A percentile compares a stretch with the other conserved stretches of the same genome.
Conservation (phyloP, 1,140 invertebrate species). For the Agraylea sexmaculata region DNA sequence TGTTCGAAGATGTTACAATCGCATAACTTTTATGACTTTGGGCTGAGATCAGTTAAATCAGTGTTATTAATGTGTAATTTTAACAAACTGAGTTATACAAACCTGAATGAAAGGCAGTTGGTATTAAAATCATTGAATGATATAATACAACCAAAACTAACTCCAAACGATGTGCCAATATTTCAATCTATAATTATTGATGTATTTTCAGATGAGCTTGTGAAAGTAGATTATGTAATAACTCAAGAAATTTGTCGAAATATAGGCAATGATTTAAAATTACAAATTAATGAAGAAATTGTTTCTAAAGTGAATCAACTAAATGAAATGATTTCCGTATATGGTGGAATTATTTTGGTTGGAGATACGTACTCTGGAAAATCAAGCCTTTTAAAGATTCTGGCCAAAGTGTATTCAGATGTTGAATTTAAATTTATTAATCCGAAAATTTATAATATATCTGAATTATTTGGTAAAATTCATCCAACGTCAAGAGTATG, state of each 20-base stretch:
- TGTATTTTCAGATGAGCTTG: conserved; percentile 72
- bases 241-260: conserved; percentile 44
- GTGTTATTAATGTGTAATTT: conserved; percentile 71
- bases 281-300: conserved; percentile 58
- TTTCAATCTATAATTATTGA: conserved; percentile 88
- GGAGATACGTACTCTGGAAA: conserved; percentile 80
- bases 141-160: conserved; percentile 88
- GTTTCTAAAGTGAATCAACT: conserved; percentile 73
- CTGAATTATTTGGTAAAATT: conserved; percentile 82
- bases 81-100: conserved; percentile 70
- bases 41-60: conserved; percentile 67
- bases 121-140: conserved; percentile 78
- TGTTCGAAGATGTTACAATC: conserved; percentile 86
- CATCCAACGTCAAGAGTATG: conserved; percentile 85
- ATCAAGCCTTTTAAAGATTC: conserved; percentile 55
- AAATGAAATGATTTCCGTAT: conserved; percentile 84
- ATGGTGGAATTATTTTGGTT: conserved; percentile 89
- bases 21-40: conserved; percentile 89
- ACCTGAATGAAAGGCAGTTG: conserved; percentile 67
- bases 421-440: conserved; percentile 73
- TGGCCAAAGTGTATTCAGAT: conserved; percentile 59
- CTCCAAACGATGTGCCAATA: conserved; percentile 76
- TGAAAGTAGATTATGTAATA: conserved; percentile 59
- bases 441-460: conserved; percentile 85
- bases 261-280: conserved; percentile 52